These are phyloP conservation scores for Diglossa cyanea DNA, from an alignment of 2,797 vertebrate species.

Conservation along the genomic window DNA sequence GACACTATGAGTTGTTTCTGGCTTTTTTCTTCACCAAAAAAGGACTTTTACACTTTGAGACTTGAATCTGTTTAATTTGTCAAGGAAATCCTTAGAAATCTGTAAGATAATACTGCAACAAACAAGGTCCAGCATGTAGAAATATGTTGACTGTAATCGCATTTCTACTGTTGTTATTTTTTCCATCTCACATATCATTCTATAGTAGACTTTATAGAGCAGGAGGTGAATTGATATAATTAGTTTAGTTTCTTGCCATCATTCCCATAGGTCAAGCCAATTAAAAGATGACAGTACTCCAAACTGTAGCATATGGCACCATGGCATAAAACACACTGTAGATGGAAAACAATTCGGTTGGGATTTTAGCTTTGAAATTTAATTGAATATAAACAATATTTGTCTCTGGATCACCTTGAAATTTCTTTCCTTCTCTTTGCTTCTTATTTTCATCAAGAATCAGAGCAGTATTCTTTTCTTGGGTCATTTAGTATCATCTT, in stretches of 20 bases:
- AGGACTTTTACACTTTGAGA: neutral
- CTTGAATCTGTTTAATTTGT: neutral
- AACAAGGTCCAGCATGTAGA: neutral
- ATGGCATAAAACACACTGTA: constrained; percentile 46
- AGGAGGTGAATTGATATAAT: constrained; percentile 67
- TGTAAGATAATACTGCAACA: neutral
- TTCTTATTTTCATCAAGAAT: neutral
- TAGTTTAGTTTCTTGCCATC: constrained; percentile 70
- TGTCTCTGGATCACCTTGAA: constrained; percentile 40
- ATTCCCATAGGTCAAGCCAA: constrained; percentile 75
- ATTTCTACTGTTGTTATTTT: neutral
- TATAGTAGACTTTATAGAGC: constrained; percentile 53
- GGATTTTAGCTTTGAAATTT: constrained; percentile 57
- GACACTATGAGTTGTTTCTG: neutral
- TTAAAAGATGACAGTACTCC: constrained; percentile 67
- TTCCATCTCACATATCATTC: constrained; percentile 16
- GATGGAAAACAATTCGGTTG: constrained; percentile 39
- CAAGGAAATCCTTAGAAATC: neutral
- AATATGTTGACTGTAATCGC: neutral
- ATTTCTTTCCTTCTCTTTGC: neutral
- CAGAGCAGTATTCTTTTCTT: neutral
- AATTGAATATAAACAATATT: constrained; percentile 48
- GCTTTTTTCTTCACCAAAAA: neutral
- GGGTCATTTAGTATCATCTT: neutral
- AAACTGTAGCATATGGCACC: constrained; percentile 71